Conservation (phyloP, 2,797 vertebrate species). For the Numenius phaeopus region DNA sequence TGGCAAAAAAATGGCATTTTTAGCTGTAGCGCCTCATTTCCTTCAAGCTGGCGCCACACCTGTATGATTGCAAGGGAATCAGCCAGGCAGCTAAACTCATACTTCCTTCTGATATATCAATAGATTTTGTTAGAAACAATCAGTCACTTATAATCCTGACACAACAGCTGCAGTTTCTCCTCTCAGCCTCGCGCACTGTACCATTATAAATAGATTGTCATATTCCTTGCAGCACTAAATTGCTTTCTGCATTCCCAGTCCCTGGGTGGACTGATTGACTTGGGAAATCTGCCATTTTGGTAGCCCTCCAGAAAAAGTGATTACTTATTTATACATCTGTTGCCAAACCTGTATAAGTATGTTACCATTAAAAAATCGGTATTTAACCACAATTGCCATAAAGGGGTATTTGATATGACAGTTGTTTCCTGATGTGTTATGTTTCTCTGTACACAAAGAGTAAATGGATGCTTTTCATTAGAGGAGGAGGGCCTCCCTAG, state of each 20-base stretch:
- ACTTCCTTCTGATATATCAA: slow-evolving; percentile 63
- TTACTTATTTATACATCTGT: slow-evolving; percentile 52
- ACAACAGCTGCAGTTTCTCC: slow-evolving; percentile 75
- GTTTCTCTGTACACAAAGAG: slow-evolving; percentile 9
- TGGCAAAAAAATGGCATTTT: background rate
- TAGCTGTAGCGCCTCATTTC: background rate
- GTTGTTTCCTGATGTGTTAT: slow-evolving; percentile 54
- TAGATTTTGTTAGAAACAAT: slow-evolving; percentile 63
- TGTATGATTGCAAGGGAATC: background rate
- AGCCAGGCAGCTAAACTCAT: slow-evolving; percentile 17
- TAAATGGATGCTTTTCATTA: slow-evolving; percentile 37
- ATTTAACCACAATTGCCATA: slow-evolving; percentile 42
- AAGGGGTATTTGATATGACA: slow-evolving; percentile 40
- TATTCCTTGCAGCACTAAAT: slow-evolving; percentile 66
- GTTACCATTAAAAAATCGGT: slow-evolving; percentile 31
- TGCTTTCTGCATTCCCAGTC: slow-evolving; percentile 56
- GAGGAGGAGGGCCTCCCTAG: background rate
- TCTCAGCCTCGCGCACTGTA: slow-evolving; percentile 45
- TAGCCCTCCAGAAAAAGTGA: slow-evolving; percentile 40
- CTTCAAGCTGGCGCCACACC: slow-evolving; percentile 10
- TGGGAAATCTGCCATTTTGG: slow-evolving; percentile 51
- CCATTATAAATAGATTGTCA: slow-evolving; percentile 77
- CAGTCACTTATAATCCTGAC: slow-evolving; percentile 75
- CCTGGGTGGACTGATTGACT: slow-evolving; percentile 36
- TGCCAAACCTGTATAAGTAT: slow-evolving; percentile 47